A percentile compares a stretch with the other conserved stretches of the same genome.
phyloP scores from a whole-genome alignment of 2,888 invertebrate genomes.

The Tenthredo distinguenda region DNA sequence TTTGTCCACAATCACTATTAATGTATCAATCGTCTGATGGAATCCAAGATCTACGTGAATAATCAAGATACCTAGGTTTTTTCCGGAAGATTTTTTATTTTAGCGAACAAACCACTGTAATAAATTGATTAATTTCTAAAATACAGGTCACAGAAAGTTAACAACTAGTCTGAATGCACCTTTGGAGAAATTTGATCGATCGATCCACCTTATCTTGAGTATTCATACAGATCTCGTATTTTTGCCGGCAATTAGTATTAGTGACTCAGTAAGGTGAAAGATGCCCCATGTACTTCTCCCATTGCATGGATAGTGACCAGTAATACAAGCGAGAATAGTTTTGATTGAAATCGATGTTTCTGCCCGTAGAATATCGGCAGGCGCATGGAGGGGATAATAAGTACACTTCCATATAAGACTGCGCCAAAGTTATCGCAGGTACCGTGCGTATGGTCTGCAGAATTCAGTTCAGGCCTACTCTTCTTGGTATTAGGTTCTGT shows the following conservation, averaged over 20 bases:
- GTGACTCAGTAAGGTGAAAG: neutral
- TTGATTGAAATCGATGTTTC: neutral
- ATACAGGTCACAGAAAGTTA: neutral
- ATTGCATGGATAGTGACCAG: neutral
- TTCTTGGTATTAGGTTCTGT: neutral
- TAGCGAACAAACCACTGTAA: neutral
- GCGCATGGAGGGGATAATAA: constrained; percentile 35
- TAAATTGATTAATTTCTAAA: neutral
- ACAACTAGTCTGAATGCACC: neutral
- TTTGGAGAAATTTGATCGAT: neutral
- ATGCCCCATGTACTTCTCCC: neutral
- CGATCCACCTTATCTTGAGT: neutral
- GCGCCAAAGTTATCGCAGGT: neutral
- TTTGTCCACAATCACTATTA: too few relatives aligned
- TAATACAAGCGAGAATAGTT: too few relatives aligned
- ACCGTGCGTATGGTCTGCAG: constrained; percentile 2
- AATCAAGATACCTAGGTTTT: too few relatives aligned
- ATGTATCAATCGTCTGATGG: too few relatives aligned
- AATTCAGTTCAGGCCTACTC: constrained; percentile 10
- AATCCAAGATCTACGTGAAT: too few relatives aligned
- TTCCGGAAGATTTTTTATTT: too few relatives aligned
- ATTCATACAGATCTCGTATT: neutral
- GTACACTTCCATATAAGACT: neutral
- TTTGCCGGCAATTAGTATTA: neutral
- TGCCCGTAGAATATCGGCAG: neutral